Base-by-base conservation (phyloP, 2,797 vertebrate species). In the Tauraco hartlaubi region DNA sequence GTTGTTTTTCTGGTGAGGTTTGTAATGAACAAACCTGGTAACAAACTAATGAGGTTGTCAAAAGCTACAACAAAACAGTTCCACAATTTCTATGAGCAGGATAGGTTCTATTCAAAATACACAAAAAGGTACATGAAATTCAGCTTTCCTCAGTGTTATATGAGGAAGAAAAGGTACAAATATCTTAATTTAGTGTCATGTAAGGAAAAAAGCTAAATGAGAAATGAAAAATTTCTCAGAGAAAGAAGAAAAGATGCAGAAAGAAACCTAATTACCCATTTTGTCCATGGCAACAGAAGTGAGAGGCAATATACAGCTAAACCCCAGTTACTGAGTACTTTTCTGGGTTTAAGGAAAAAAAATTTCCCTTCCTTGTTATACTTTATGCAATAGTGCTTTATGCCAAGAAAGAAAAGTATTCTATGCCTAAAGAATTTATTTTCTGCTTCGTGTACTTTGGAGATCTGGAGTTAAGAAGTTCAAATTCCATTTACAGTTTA, bases 11-110 rank as follows among this genome's bases (percentile, higher is more conserved):
- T 94, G 96, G 62, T 93, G 85, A 98, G 92, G 46, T 94, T 92
- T 91, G 73, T 96, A 97, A 97, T 88, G 88, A 97, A 95, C 84
- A 93, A 94, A 96, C 85, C 91, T 88, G 92, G 95, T 97, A 97
- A 94, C 93, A 97, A 98, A 97, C 88, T 97, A 98, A 97, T 95
- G 96, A 98, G 94, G 55, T 46, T 98, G 94, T 97, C 94, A 97
- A 95, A 96, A 97, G 59, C 82, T 83, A 92, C 77, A 93, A 93
- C 48, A 91, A 90, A 94, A 96, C 85, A 55, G 39, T 78, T 93
- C 88, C 90, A 83, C 26, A 59, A 96, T 95, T 97, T 95, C 79
- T 71, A 95, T 77, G 79, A 88, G 82, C 52, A 82, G 74, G 71
- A 82, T 64, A 90, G 75, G 56, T 23, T 80, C 80, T 91, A 79